Conservation (phyloP, 2,888 invertebrate genomes). For the Tillus elongatus region DNA sequence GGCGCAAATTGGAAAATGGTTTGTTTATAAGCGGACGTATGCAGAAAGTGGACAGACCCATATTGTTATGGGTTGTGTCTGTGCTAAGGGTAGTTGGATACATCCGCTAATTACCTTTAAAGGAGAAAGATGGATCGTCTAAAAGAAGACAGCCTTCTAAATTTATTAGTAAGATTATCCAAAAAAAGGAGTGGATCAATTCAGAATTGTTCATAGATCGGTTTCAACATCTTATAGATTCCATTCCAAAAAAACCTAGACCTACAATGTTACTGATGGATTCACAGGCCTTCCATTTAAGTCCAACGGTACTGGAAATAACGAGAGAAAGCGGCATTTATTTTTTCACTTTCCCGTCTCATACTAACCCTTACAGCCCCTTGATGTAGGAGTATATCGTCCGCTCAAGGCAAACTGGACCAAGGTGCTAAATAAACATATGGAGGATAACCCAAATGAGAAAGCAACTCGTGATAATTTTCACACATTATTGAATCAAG, state of each 20-base stretch:
- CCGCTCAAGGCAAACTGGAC: neutral
- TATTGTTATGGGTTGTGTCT: neutral
- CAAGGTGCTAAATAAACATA: no score
- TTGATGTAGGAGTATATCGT: constrained; percentile 1
- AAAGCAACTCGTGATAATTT: no score
- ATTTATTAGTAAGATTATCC: neutral
- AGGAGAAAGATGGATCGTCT: neutral
- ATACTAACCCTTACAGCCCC: no score
- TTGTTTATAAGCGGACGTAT: neutral
- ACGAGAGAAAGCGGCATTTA: neutral
- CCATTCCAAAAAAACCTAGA: neutral
- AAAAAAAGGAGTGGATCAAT: neutral
- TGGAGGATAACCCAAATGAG: no score
- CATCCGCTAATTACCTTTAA: neutral
- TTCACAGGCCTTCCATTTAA: neutral
- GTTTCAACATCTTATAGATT: neutral
- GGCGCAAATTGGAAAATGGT: neutral
- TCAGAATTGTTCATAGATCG: neutral
- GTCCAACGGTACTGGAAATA: neutral
- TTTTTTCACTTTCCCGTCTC: no score
- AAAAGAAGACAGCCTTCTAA: neutral
- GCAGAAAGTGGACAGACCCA: neutral
- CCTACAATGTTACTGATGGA: neutral
- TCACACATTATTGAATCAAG: no score
- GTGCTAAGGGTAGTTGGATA: neutral